Evolutionary conservation across 2,113 vertebrate genomes (phyloP).

Genomic region (Thunnus thynnus): DNA sequence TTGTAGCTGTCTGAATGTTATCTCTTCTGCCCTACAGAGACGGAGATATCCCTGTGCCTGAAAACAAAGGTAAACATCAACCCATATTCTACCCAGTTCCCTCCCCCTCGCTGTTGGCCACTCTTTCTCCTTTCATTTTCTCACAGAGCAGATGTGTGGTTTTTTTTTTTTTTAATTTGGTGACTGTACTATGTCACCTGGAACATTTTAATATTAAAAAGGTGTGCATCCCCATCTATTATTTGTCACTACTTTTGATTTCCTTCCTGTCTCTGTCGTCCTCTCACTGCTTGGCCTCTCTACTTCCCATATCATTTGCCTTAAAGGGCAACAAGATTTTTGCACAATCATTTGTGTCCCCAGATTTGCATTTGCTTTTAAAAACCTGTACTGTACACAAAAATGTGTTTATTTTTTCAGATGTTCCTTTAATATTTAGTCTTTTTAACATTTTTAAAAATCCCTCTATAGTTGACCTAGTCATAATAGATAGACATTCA

Average conservation of each 20-base stretch:
- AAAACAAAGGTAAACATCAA: conserved; percentile 77
- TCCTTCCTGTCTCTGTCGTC: background rate
- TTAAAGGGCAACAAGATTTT: background rate
- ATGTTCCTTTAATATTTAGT: background rate
- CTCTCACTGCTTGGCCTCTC: conserved; percentile 1
- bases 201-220: background rate
- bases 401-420: background rate
- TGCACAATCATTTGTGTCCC: background rate
- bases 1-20: conserved; percentile 33
- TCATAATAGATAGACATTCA: background rate
- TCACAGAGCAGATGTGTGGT: background rate
- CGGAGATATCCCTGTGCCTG: conserved; percentile 71
- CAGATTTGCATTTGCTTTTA: conserved; percentile 1
- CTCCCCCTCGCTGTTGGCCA: background rate
- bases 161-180: background rate
- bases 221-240: background rate
- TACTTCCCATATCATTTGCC: conserved; percentile 56
- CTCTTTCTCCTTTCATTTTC: conserved; percentile 17
- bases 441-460: background rate
- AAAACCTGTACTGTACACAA: too few species aligned
- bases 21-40: conserved; percentile 72
- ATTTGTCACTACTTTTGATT: background rate
- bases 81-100: background rate
- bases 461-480: background rate
- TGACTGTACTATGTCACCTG: background rate